These are phyloP conservation scores for Acholoe squamosa DNA, from an alignment of 2,888 invertebrate genomes.

Conservation along the genomic window DNA sequence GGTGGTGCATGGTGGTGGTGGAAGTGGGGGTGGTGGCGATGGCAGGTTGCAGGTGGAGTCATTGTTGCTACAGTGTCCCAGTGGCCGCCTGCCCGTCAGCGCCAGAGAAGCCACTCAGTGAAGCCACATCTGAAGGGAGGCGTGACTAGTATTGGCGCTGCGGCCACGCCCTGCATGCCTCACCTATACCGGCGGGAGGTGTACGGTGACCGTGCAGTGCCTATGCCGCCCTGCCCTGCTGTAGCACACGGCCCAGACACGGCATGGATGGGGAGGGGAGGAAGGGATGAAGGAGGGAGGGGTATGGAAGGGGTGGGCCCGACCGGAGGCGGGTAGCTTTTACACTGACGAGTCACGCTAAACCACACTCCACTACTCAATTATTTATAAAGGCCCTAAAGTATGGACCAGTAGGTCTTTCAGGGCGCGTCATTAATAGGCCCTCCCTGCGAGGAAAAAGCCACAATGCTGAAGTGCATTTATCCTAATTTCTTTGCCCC, in stretches of 20 bases:
- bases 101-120: conserved; percentile 24
- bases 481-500: conserved; percentile 16
- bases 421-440: conserved; percentile 52
- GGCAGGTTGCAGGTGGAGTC: neutral
- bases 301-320: neutral
- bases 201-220: neutral
- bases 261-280: neutral
- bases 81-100: neutral
- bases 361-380: conserved; percentile 55
- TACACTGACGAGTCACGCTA: conserved; percentile 56
- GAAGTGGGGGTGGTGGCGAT: too few species aligned
- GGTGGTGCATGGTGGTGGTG: too few species aligned
- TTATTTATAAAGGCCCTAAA: conserved; percentile 57
- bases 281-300: neutral
- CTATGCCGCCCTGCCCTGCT: neutral
- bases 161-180: neutral
- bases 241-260: neutral
- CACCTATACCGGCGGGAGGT: neutral
- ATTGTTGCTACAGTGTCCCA: neutral
- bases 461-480: conserved; percentile 34
- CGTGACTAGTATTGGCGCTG: conserved; percentile 21
- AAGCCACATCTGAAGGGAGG: conserved; percentile 49
- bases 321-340: conserved; percentile 6
- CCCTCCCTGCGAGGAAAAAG: neutral
- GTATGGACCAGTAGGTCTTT: conserved; percentile 50